Evolutionary conservation across 2,113 vertebrate species (phyloP).

Genomic region (Cygnus buccinator): DNA sequence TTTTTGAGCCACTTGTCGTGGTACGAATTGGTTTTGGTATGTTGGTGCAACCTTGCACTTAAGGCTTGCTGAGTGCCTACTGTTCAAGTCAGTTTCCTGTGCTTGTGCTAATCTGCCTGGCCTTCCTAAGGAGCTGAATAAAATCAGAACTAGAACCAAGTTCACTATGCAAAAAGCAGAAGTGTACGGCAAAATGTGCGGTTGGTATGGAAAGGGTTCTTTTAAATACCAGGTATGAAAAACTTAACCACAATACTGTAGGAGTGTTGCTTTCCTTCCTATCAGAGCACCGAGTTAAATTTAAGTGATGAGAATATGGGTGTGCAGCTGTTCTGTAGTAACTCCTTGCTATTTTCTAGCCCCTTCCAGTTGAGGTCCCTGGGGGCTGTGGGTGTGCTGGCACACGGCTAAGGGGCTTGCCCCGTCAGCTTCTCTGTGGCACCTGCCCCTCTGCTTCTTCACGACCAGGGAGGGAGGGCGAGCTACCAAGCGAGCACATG

Average conservation of each 20-base stretch:
- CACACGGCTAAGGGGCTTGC: fast-evolving
- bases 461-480: fast-evolving
- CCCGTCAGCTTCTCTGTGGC: fast-evolving
- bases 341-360: neutral
- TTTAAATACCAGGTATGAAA: neutral
- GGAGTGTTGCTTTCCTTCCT: neutral
- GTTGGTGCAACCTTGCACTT: neutral
- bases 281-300: fast-evolving
- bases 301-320: neutral
- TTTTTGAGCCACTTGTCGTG: neutral
- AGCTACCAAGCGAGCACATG: fast-evolving
- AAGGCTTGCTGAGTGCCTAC: neutral
- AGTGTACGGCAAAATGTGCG: neutral
- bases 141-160: neutral
- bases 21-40: neutral
- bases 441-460: neutral
- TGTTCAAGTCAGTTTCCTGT: neutral
- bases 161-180: neutral
- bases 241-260: neutral
- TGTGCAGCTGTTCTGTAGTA: neutral
- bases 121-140: neutral
- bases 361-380: neutral
- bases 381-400: fast-evolving
- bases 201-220: neutral
- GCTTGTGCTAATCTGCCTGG: neutral